phyloP scores from a whole-genome alignment of 2,888 invertebrate genomes.

The Lithophane socia region DNA sequence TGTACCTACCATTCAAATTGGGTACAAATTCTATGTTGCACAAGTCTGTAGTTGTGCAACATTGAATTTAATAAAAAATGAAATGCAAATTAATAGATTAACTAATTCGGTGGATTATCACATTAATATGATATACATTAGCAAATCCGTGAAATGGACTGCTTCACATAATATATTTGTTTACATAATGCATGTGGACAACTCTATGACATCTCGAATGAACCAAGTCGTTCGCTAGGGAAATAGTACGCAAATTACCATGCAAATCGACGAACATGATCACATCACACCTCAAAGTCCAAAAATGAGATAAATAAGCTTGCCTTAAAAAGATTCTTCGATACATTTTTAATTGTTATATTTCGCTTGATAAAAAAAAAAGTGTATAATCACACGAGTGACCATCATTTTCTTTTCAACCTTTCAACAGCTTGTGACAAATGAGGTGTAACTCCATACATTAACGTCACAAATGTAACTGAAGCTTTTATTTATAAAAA shows the following conservation, averaged over 20 bases:
- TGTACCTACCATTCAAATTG: not conserved
- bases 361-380: slow-evolving; percentile 3
- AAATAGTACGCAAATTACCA: not conserved
- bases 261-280: not conserved
- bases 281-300: not conserved
- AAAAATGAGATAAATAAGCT: not conserved
- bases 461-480: slow-evolving; percentile 58
- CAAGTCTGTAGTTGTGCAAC: no score
- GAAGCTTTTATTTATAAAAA: slow-evolving; percentile 41
- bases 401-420: slow-evolving; percentile 52
- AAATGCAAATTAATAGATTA: not conserved
- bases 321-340: not conserved
- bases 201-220: not conserved
- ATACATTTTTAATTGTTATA: not conserved
- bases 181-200: not conserved
- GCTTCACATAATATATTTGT: not conserved
- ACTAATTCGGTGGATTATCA: no score
- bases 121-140: not conserved
- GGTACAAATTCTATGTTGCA: not conserved
- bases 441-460: slow-evolving; percentile 57
- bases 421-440: slow-evolving; percentile 58
- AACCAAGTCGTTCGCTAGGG: not conserved
- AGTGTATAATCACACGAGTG: slow-evolving; percentile 33
- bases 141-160: not conserved
- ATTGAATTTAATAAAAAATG: not conserved